These are phyloP conservation scores for Drosophila bocki DNA, from an alignment of 1,140 invertebrate species.

Conservation along the genomic window DNA sequence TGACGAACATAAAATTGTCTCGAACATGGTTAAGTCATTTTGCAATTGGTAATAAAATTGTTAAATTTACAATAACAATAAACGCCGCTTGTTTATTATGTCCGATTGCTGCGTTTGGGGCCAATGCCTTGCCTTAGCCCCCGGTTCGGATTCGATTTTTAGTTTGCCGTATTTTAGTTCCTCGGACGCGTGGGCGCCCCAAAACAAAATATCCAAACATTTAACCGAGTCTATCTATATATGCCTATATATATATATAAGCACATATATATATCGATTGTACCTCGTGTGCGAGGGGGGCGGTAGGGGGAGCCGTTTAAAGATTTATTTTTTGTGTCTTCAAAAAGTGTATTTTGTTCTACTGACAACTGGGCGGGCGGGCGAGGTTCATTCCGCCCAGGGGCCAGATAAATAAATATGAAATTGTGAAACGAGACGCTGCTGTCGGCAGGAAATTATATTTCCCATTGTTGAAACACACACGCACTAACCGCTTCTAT, in stretches of 20 bases:
- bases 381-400: conserved; percentile 16
- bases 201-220: conserved; percentile 53
- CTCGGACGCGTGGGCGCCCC: conserved; percentile 37
- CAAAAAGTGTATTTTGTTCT: conserved; percentile 47
- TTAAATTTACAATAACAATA: conserved; percentile 69
- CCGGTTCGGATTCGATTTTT: conserved; percentile 30
- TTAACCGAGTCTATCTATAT: conserved; percentile 40
- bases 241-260: not conserved
- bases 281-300: too few species aligned
- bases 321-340: conserved; percentile 57
- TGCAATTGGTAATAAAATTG: conserved; percentile 69
- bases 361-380: conserved; percentile 36
- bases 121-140: conserved; percentile 43
- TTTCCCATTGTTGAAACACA: conserved; percentile 53
- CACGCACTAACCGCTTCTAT: conserved; percentile 25
- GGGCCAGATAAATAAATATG: conserved; percentile 65
- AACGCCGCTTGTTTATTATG: conserved; percentile 51
- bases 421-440: conserved; percentile 59
- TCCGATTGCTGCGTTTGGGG: conserved; percentile 23
- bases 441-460: conserved; percentile 64
- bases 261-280: conserved; percentile 22
- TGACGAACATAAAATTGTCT: conserved; percentile 73
- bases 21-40: conserved; percentile 71
- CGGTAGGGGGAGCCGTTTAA: conserved; percentile 23
- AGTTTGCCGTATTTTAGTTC: conserved; percentile 47